phyloP scores from a whole-genome alignment of 1,140 invertebrate species.

The Pseudomyrmex pallidus region DNA sequence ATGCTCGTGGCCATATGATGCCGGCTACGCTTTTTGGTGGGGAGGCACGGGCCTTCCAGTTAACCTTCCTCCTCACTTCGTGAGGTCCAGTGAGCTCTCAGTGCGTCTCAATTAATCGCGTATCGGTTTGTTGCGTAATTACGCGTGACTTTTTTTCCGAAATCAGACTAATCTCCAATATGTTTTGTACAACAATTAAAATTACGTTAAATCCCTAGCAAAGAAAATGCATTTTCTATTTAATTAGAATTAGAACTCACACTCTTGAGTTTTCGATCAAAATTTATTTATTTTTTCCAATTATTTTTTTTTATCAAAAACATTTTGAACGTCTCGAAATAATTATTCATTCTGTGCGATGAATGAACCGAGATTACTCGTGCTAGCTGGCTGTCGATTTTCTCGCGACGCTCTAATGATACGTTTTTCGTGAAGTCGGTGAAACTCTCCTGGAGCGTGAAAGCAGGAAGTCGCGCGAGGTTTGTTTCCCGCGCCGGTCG shows the following conservation, averaged over 20 bases:
- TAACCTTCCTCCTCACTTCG: conserved; percentile 72
- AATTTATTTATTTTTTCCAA: background rate
- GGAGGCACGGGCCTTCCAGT: conserved; percentile 74
- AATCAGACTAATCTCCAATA: too few species aligned
- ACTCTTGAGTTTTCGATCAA: background rate
- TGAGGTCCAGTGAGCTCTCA: conserved; percentile 49
- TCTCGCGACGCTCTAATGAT: conserved; percentile 59
- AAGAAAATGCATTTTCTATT: background rate
- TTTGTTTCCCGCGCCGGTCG: conserved; percentile 19
- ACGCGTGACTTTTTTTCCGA: background rate
- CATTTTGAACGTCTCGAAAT: background rate
- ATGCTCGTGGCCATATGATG: conserved; percentile 81
- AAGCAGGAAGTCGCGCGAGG: conserved; percentile 75
- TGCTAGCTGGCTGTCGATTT: conserved; percentile 22
- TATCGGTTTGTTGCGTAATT: background rate
- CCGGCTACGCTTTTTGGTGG: conserved; percentile 77
- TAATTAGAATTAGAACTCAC: background rate
- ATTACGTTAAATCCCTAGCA: background rate
- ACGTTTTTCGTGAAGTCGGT: conserved; percentile 51
- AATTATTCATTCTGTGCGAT: background rate
- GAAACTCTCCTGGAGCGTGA: conserved; percentile 76
- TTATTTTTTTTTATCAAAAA: background rate
- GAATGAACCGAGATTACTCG: background rate
- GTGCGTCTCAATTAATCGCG: conserved; percentile 64
- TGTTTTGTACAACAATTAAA: too few species aligned